Evolutionary conservation across 2,113 vertebrate species (phyloP), one percentile per base, ranked within the genome.

Genomic region (Eira barbara): DNA sequence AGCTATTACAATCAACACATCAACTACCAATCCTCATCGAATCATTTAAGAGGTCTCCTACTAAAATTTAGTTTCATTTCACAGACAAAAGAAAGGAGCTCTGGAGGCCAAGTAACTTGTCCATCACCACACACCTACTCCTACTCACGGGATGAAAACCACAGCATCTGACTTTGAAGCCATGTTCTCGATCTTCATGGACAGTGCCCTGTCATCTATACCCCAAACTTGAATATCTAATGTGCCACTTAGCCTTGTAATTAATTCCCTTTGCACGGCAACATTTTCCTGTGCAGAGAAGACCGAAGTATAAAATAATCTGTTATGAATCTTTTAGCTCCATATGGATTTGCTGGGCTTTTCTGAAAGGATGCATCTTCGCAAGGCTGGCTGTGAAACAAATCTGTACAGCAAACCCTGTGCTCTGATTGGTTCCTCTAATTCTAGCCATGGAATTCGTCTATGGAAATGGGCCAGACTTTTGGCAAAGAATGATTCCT

Each of bases 11-110:
- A 63, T 79, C 14, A 92, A 29, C n/a, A 45, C n/a, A 82, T 65
- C 78, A 86, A 59, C 55, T 59, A 91, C 3, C 7, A 55, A 89
- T 29, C 34, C 36, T 39, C 67, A 67, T 59, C 9, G 88, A 71
- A 42, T 59, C 47, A 65, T 42, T 89, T 45, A 71, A 67, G n/a
- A 91, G 71, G 12, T 9, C 36, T 89, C 73, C 61, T 59, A 73
- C 49, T 79, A 39, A 95, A 96, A 86, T 73, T 49, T 71, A 84
- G 78, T 83, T 20, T 27, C 45, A 85, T 92, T 91, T 93, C 69
- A 82, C 7, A 73, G n/a, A 47, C 7, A 34, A 94, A 31, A 34
- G 29, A 93, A 81, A 84, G 42, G 4, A 79, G 17, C 21, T n/a
- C 61, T 61, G 47, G 36, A 90, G 47, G 31, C 69, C 55, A 94